Base-by-base conservation (phyloP, 1,140 invertebrate species). In the Drosophila rhopaloa region DNA sequence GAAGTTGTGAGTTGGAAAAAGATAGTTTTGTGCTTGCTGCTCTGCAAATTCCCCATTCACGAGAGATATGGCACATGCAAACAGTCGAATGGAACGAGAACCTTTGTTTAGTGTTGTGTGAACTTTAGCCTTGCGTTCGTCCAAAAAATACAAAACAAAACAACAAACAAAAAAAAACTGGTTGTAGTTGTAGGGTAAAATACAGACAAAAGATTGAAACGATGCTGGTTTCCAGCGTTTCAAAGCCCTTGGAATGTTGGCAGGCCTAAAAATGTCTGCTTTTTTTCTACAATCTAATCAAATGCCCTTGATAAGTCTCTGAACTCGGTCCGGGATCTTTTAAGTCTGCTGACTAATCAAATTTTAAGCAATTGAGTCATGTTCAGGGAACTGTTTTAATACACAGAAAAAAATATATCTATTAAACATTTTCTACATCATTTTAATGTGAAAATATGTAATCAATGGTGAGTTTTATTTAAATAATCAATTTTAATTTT, bases 201-300 rank as follows among this genome's bases (percentile, higher is more conserved):
- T 57, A 70, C 38, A 16, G 27, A 32, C 27, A 37, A 50, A 44
- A 71, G 67, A 44, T 48, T n/a, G 24, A 16, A 55, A 19, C 37
- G 53, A 71, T 72, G 68, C 68, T 72, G 68, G 68, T 48, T 32
- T 41, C 61, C 29, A 70, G 27, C 29, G 19, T 24, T 71, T 55
- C 41, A 67, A 71, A 72, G 68, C 68, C 68, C 68, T 72, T 72
- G 68, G 68, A 72, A 72, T 71, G 66, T 13, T 71, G 43, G 54
- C 54, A 72, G 68, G 68, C 68, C 66, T 71, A 58, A 57, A 72
- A 71, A 43, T 37, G 57, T 71, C 29, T 32, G 24, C 13, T 24
- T 24, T 27, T 53, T 37, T 27, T 35, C 3, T 11, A 57, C 51
- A 71, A 72, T 72, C 66, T 72, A 58, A 72, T 72, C 68, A 55